phyloP scores from a whole-genome alignment of 2,113 vertebrate genomes.

The Saguinus midas region DNA sequence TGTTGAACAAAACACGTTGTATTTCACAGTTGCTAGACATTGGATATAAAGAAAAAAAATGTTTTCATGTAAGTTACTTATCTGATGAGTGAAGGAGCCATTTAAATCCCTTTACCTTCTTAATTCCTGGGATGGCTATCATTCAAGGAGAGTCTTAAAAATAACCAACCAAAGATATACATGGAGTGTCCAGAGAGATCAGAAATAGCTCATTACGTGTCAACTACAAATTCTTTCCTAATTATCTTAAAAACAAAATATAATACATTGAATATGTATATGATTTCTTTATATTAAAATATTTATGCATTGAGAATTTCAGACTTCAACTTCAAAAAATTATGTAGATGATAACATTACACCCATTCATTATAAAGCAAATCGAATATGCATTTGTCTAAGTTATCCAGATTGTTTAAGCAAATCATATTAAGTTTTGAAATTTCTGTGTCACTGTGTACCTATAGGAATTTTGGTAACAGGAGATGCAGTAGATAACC shows the following conservation, averaged over 20 bases:
- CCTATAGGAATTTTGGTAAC: background rate
- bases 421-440: background rate
- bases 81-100: background rate
- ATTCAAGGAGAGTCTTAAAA: conserved; percentile 2
- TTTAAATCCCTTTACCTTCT: background rate
- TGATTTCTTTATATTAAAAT: background rate
- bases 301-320: background rate
- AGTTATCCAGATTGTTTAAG: background rate
- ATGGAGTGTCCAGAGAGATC: background rate
- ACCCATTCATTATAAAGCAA: background rate
- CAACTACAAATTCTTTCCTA: background rate
- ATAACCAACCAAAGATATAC: background rate
- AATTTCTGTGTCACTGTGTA: background rate
- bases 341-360: background rate
- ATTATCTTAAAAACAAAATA: conserved; percentile 25
- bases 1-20: background rate
- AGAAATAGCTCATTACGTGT: background rate
- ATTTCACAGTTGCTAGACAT: too few relatives aligned
- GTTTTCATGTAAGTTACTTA: background rate
- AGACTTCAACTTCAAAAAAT: background rate
- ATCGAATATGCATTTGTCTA: background rate
- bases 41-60: background rate
- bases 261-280: background rate
- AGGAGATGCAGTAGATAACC: background rate
- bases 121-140: background rate